Evolutionary conservation across 1,140 invertebrate species (phyloP).

Genomic region (Battus philenor): DNA sequence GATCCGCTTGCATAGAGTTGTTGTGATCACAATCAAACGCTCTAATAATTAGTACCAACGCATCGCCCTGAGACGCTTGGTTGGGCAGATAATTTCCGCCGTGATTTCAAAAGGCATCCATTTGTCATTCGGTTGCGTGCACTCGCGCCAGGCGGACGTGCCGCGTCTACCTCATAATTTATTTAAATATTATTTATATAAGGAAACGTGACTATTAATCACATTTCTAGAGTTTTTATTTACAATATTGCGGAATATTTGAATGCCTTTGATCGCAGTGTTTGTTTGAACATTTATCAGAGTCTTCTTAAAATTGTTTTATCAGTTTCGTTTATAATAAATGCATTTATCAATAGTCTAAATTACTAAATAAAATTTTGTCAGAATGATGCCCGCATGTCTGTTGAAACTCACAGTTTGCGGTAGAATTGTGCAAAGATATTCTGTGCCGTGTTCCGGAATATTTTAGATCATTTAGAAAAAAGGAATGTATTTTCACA

Average conservation of each 20-base stretch:
- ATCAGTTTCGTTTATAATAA: slow-evolving; percentile 1
- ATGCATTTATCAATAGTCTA: too few species aligned
- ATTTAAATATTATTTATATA: slow-evolving; percentile 74
- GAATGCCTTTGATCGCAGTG: slow-evolving; percentile 56
- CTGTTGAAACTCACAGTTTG: too few species aligned
- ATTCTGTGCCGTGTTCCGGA: too few species aligned
- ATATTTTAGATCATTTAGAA: too few species aligned
- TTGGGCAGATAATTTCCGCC: slow-evolving; percentile 73
- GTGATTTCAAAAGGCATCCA: slow-evolving; percentile 68
- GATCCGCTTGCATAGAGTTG: slow-evolving; percentile 22
- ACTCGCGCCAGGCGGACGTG: slow-evolving; percentile 60
- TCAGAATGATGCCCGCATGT: too few species aligned
- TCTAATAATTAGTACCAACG: slow-evolving; percentile 71
- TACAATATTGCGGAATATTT: slow-evolving; percentile 53
- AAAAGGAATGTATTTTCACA: too few species aligned
- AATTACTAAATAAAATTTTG: too few species aligned
- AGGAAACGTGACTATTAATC: slow-evolving; percentile 71
- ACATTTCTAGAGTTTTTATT: slow-evolving; percentile 69
- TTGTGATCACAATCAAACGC: slow-evolving; percentile 65
- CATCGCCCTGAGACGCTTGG: slow-evolving; percentile 62
- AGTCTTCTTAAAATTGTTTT: slow-evolving; percentile 24
- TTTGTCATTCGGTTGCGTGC: slow-evolving; percentile 70
- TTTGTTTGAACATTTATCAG: slow-evolving; percentile 49
- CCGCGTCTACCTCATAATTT: slow-evolving; percentile 62
- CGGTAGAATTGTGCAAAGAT: too few species aligned